Evolutionary conservation across 2,797 vertebrate genomes (phyloP).

Genomic region (Xenopus petersii): DNA sequence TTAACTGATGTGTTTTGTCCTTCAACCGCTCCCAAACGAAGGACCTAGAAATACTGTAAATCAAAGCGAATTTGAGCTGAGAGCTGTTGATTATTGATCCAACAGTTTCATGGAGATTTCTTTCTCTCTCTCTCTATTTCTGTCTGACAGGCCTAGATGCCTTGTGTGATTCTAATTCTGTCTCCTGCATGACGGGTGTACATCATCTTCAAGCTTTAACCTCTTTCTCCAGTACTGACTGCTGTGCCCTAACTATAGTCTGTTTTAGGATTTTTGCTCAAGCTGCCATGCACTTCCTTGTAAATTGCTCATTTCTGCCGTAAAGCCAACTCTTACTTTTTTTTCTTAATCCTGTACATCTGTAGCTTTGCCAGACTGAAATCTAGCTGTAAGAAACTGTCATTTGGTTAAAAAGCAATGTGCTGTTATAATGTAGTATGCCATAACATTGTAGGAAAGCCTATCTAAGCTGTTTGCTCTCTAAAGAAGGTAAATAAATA

Average conservation of each 20-base stretch:
- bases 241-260: constrained; percentile 66
- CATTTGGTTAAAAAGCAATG: constrained; percentile 56
- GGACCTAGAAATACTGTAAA: constrained; percentile 71
- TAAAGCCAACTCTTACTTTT: constrained; percentile 61
- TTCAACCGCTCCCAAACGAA: not conserved
- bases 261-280: constrained; percentile 65
- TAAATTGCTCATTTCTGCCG: constrained; percentile 68
- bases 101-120: constrained; percentile 62
- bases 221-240: constrained; percentile 74
- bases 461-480: constrained; percentile 61
- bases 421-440: constrained; percentile 59
- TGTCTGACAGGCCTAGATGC: constrained; percentile 88
- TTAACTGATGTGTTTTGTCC: no score
- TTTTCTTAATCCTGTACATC: constrained; percentile 63
- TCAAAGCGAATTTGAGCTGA: constrained; percentile 35
- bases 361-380: constrained; percentile 70
- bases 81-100: constrained; percentile 55
- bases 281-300: constrained; percentile 63
- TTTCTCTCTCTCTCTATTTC: constrained; percentile 64
- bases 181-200: constrained; percentile 92
- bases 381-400: constrained; percentile 62
- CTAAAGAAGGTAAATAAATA: constrained; percentile 63
- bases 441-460: constrained; percentile 53
- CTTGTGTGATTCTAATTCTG: constrained; percentile 84
- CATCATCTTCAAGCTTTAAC: constrained; percentile 77